A percentile compares a stretch with the other conserved stretches of the same genome.
Evolutionary conservation across 2,888 invertebrate species (phyloP).

Genomic region (Melieria crassipennis): DNA sequence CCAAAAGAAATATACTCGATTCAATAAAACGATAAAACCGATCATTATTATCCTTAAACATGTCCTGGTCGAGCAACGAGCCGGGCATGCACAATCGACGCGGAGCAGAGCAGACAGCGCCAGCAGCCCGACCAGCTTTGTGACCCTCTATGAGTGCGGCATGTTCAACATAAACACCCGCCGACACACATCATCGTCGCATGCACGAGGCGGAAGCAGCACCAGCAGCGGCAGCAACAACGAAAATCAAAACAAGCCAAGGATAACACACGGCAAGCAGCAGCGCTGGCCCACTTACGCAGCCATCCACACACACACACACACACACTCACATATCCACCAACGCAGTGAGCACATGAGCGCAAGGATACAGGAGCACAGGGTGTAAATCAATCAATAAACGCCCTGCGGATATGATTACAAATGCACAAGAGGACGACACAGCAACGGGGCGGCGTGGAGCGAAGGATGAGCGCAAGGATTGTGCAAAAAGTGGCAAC

Average conservation of each 20-base stretch:
- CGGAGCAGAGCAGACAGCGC: not conserved
- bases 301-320: slow-evolving; percentile 2
- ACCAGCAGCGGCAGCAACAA: not conserved
- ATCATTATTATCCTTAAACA: slow-evolving; percentile 28
- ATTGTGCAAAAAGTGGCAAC: too few species aligned
- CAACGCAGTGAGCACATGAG: not conserved
- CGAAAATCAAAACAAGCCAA: not conserved
- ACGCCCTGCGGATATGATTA: slow-evolving; percentile 26
- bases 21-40: slow-evolving; percentile 13
- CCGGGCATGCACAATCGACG: not conserved
- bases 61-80: not conserved
- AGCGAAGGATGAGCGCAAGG: not conserved
- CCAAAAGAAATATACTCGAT: not conserved
- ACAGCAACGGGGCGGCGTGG: not conserved
- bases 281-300: not conserved
- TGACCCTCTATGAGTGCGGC: not conserved
- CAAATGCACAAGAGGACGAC: slow-evolving; percentile 21
- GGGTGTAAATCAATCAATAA: slow-evolving; percentile 39
- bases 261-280: not conserved
- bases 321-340: not conserved
- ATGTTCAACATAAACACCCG: not conserved
- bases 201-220: too few species aligned
- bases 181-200: not conserved
- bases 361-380: not conserved
- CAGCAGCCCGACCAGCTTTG: not conserved